Percentiles rank a stretch among this genome's conserved stretches.
phyloP scores from a whole-genome alignment of 1,140 invertebrate genomes.

The Eupristina koningsbergeri region DNA sequence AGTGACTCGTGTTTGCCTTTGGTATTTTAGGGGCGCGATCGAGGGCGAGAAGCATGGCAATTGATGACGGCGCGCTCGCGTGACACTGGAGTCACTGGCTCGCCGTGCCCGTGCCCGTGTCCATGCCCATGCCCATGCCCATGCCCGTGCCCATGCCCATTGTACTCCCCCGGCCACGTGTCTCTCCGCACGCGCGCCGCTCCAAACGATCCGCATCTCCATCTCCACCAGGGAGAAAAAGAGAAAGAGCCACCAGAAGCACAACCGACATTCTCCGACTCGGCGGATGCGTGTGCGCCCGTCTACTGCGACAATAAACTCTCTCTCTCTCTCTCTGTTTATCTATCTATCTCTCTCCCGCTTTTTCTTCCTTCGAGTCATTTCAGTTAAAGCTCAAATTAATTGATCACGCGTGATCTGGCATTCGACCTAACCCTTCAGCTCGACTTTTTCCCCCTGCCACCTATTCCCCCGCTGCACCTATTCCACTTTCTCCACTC shows the following conservation, averaged over 20 bases:
- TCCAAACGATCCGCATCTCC: conserved; percentile 49
- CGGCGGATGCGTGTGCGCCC: background rate
- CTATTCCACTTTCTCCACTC: background rate
- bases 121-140: no score
- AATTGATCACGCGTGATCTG: conserved; percentile 71
- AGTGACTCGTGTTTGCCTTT: conserved; percentile 71
- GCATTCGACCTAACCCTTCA: conserved; percentile 60
- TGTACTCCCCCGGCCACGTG: conserved; percentile 68
- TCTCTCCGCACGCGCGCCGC: conserved; percentile 45
- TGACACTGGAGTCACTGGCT: conserved; percentile 61
- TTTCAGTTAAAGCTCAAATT: conserved; percentile 65
- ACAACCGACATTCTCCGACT: conserved; percentile 10
- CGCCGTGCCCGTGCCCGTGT: no score
- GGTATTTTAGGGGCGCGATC: conserved; percentile 68
- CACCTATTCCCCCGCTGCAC: background rate
- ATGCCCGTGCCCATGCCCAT: no score
- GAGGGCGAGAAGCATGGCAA: conserved; percentile 64
- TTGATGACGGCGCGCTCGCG: conserved; percentile 66
- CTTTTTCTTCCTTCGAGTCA: conserved; percentile 16
- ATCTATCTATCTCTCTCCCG: no score
- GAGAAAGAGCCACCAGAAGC: conserved; percentile 36
- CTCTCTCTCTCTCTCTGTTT: background rate
- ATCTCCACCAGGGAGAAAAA: conserved; percentile 29
- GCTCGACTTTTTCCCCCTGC: background rate
- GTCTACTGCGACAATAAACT: conserved; percentile 27